These are phyloP conservation scores for Helicoverpa zea DNA, from an alignment of 1,140 invertebrate genomes.

Conservation along the genomic window DNA sequence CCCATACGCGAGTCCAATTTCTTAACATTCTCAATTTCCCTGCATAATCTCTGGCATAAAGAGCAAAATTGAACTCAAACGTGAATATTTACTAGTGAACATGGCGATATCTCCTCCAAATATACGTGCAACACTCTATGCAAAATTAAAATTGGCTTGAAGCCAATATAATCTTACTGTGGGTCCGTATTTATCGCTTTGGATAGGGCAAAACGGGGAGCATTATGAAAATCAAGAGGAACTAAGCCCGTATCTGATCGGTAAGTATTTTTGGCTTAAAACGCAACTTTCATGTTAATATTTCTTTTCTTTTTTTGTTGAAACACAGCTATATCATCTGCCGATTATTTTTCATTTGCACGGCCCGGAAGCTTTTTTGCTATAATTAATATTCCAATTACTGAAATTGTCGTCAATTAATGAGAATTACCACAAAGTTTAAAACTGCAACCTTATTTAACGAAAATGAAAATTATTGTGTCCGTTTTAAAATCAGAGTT, in stretches of 20 bases:
- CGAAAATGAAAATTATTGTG: too few species aligned
- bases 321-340: not conserved
- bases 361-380: too few species aligned
- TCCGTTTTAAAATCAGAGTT: too few species aligned
- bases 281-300: not conserved
- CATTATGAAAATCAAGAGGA: conserved; percentile 48
- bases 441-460: too few species aligned
- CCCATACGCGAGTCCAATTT: not conserved
- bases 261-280: conserved; percentile 28
- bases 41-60: conserved; percentile 42
- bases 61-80: conserved; percentile 50
- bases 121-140: conserved; percentile 68
- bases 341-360: not conserved
- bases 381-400: too few species aligned
- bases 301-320: not conserved
- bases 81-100: conserved; percentile 59
- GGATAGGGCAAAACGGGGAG: conserved; percentile 41
- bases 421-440: too few species aligned
- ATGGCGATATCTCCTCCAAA: conserved; percentile 56
- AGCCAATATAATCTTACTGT: conserved; percentile 73
- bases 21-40: conserved; percentile 43
- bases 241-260: conserved; percentile 31
- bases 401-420: too few species aligned
- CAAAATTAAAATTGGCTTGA: conserved; percentile 75
- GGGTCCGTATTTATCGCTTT: conserved; percentile 65